Conservation (phyloP, 35 echinoderm and acorn worm genomes). For the Apostichopus japonicus region DNA sequence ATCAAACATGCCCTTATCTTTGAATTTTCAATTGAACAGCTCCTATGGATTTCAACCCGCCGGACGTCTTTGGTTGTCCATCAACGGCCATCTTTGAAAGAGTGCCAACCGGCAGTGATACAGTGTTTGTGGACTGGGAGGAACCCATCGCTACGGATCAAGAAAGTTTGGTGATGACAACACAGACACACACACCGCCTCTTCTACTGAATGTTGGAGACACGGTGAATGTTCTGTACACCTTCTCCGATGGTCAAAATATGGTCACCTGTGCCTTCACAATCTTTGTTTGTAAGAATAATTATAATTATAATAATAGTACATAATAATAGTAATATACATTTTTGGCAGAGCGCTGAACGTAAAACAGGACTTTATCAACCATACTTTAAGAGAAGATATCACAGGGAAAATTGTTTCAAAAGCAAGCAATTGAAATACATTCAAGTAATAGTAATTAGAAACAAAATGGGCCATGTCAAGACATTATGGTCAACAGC, state of each 20-base stretch:
- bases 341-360: no score
- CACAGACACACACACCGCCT: not conserved
- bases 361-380: no score
- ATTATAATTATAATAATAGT: no score
- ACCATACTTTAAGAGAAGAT: no score
- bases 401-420: not conserved
- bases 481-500: not conserved
- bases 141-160: conserved; percentile 22
- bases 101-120: not conserved
- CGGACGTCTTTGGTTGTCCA: conserved; percentile 1
- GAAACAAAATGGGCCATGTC: not conserved
- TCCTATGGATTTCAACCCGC: not conserved
- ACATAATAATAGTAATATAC: no score
- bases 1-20: no score
- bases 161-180: not conserved
- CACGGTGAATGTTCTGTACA: not conserved
- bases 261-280: not conserved
- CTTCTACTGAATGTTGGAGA: not conserved
- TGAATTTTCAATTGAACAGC: not conserved
- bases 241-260: conserved; percentile 24
- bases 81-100: not conserved
- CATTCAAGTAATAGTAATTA: not conserved
- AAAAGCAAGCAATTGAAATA: not conserved
- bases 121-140: conserved; percentile 11
- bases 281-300: conserved; percentile 29